Evolutionary conservation across 2,888 invertebrate species (phyloP).

Genomic region (Kryphioiulus occultus): DNA sequence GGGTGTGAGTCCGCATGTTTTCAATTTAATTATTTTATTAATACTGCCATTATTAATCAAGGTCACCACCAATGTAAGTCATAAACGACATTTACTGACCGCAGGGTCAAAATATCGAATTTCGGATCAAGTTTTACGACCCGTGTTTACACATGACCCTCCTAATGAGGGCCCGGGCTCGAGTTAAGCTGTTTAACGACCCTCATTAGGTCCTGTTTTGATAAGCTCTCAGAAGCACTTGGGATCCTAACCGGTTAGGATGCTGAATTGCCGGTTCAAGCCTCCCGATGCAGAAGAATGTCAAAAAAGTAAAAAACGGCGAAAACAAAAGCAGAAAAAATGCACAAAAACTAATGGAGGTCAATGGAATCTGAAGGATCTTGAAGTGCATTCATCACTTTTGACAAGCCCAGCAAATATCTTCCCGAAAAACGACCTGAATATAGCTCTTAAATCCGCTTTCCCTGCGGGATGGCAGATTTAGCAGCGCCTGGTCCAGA

Average conservation of each 20-base stretch:
- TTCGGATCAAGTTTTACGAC: neutral
- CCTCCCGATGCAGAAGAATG: neutral
- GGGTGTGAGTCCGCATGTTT: neutral
- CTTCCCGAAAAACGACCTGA: neutral
- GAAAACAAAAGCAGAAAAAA: neutral
- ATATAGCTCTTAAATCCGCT: neutral
- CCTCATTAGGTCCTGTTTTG: neutral
- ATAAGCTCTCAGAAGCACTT: neutral
- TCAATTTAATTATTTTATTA: neutral
- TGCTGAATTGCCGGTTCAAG: neutral
- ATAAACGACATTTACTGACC: neutral
- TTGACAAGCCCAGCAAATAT: neutral
- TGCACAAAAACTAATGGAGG: neutral
- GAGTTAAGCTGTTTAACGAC: neutral
- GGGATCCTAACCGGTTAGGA: neutral
- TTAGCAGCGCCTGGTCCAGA: neutral
- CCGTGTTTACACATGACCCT: neutral
- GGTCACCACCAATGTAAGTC: neutral
- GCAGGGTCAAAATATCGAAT: neutral
- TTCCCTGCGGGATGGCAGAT: neutral
- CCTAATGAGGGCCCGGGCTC: neutral
- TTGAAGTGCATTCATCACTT: constrained; percentile 16
- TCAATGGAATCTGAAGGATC: neutral
- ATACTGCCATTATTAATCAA: neutral
- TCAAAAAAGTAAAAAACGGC: neutral